Evolutionary conservation across 2,113 vertebrate species (phyloP).

Genomic region (Mirounga angustirostris): DNA sequence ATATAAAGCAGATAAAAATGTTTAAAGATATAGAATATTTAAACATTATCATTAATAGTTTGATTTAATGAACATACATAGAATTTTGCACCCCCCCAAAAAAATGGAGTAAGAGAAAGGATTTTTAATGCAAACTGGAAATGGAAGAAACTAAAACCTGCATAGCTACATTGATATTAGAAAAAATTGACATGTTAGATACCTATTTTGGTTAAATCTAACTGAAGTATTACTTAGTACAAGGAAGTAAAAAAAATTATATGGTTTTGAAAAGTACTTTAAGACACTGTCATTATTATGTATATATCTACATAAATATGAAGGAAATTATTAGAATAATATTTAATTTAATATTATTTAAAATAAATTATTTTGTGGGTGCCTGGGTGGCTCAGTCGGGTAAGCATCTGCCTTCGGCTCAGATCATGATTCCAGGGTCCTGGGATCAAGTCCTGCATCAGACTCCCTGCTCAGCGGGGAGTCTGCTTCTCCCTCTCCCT

Average conservation of each 20-base stretch:
- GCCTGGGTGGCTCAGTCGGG: too few species aligned
- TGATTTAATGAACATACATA: background rate
- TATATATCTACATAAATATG: background rate
- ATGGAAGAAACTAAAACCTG: background rate
- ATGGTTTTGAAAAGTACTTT: background rate
- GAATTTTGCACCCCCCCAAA: background rate
- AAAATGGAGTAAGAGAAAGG: background rate
- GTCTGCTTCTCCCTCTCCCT: too few species aligned
- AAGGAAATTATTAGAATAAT: background rate
- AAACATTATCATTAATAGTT: background rate
- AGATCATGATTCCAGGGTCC: too few species aligned
- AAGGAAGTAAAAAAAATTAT: background rate
- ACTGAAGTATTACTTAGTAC: background rate
- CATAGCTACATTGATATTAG: background rate
- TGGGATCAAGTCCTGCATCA: too few species aligned
- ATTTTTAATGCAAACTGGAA: background rate
- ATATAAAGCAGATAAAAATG: background rate
- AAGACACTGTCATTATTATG: background rate
- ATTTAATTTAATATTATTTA: background rate
- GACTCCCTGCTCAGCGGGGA: too few species aligned
- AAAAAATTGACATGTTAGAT: background rate
- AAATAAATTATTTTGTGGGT: background rate
- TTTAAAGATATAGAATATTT: background rate
- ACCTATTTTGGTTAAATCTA: background rate
- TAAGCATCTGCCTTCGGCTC: too few species aligned